Evolutionary conservation across 2,797 vertebrate genomes (phyloP), one percentile per base, ranked within the genome.

Genomic region (Acanthiza pusilla): DNA sequence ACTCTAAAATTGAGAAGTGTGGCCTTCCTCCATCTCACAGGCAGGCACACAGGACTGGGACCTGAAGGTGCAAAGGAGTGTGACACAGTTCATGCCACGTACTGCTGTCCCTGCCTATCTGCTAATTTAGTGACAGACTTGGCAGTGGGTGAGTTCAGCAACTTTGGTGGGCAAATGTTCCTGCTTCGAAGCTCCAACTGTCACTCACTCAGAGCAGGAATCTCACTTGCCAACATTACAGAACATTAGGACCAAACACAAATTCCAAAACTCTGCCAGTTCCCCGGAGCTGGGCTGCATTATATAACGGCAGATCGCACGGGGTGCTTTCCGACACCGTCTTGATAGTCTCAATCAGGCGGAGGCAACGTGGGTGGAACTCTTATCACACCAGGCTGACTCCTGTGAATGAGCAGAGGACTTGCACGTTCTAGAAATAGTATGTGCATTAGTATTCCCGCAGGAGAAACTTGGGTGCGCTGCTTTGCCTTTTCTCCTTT

Each of bases 151-250:
- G 89, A 91, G 66, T 91, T 94, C 92, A 70, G 89, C 76, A 92
- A 88, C 94, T 94, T 89, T 3, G 36, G 85, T 92, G 92, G 95
- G 95, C 88, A 96, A 90, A 86, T 73, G 88, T 86, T 94, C 92
- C 85, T 66, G 88, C 85, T 86, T 90, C 17, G 0, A 60, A 53
- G 94, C 89, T 96, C 91, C 91, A 93, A 85, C 82, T 94, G 91
- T 81, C 91, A 84, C 17, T 96, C 94, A 72, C 25, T 75, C 42
- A 0, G 60, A 91, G 82, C 82, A 73, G 76, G 55, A 81, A 76
- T 86, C 79, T 89, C 95, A 70, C 94, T 84, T 92, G 95, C 92
- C 91, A 93, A 8, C 29, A 1, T 62, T 73, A 70, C 29, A 36
- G 82, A 93, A 93, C 93, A 61, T 72, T 70, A 86, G 92, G 91